A percentile compares a stretch with the other conserved stretches of the same genome.
Conservation (phyloP, 2,888 invertebrate genomes). For the Hypselothyrea guttata region DNA sequence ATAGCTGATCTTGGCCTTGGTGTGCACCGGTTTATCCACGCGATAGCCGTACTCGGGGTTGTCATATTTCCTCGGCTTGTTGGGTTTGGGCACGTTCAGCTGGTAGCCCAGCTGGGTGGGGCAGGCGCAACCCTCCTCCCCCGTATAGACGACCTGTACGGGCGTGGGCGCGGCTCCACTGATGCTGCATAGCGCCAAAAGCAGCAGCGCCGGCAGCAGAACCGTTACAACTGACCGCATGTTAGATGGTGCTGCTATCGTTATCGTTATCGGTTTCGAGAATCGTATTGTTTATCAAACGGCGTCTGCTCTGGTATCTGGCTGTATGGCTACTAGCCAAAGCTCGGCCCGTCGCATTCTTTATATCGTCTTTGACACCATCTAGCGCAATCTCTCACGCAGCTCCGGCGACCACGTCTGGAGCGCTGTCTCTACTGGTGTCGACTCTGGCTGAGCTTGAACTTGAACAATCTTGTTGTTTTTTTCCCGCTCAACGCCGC, state of each 20-base stretch:
- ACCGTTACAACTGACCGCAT: constrained; percentile 11
- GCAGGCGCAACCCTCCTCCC: constrained; percentile 76
- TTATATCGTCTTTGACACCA: constrained; percentile 54
- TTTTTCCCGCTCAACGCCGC: constrained; percentile 6
- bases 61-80: constrained; percentile 37
- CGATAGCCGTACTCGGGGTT: constrained; percentile 70
- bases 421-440: constrained; percentile 29
- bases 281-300: constrained; percentile 14
- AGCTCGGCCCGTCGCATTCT: constrained; percentile 50
- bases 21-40: constrained; percentile 67
- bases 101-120: constrained; percentile 69
- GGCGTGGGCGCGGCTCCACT: constrained; percentile 42
- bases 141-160: constrained; percentile 72
- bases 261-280: background rate
- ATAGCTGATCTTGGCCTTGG: constrained; percentile 71
- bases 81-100: constrained; percentile 66
- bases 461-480: constrained; percentile 53
- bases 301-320: constrained; percentile 45
- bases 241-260: background rate
- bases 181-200: constrained; percentile 6
- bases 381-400: constrained; percentile 57
- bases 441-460: constrained; percentile 55
- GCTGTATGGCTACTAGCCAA: constrained; percentile 62
- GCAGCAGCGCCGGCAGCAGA: constrained; percentile 11
- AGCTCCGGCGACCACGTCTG: constrained; percentile 53